Conservation (phyloP, 2,797 vertebrate species). For the Podargus strigoides region DNA sequence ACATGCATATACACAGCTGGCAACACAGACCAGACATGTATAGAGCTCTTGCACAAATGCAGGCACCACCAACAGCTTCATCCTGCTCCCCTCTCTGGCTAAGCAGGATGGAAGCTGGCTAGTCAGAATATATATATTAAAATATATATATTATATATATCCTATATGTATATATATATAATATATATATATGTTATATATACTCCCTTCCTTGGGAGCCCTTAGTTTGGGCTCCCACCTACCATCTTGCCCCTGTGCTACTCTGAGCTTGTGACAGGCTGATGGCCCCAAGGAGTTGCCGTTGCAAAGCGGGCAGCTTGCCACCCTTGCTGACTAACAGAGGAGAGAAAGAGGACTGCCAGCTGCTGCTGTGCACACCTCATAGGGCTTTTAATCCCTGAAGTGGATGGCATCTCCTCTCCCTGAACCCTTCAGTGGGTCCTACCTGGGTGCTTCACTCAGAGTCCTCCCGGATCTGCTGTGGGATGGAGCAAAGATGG, state of each 20-base stretch:
- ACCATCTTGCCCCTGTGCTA: no score
- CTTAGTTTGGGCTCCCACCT: not conserved
- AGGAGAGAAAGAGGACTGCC: not conserved
- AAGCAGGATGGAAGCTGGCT: no score
- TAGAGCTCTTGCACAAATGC: accelerated
- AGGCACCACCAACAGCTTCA: not conserved
- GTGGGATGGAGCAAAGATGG: not conserved
- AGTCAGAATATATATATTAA: no score
- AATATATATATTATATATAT: no score
- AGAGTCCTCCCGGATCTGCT: not conserved
- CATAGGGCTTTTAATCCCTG: not conserved
- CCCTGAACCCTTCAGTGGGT: not conserved
- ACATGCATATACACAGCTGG: not conserved
- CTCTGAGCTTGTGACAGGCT: not conserved
- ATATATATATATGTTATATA: no score
- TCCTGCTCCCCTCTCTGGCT: not conserved
- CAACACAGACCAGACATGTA: not conserved
- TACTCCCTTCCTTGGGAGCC: not conserved
- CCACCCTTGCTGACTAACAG: not conserved
- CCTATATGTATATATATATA: no score
- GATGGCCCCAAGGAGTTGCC: not conserved
- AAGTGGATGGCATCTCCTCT: not conserved
- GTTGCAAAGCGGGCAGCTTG: not conserved
- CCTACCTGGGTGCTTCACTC: accelerated
- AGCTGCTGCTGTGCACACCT: not conserved